Evolutionary conservation across 2,113 vertebrate genomes (phyloP).

Genomic region (Gymnocephalus cernua): DNA sequence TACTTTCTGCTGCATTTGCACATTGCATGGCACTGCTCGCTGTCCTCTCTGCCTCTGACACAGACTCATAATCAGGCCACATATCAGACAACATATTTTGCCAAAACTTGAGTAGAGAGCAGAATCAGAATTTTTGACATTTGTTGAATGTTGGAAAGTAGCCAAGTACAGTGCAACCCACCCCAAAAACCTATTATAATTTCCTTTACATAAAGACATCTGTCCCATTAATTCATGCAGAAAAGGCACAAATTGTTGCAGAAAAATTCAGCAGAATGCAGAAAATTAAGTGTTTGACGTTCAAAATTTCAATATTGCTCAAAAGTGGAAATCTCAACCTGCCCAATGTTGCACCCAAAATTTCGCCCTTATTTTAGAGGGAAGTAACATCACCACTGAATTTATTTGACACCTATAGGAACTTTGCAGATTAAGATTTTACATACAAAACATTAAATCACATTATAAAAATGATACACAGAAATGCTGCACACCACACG

Average conservation of each 20-base stretch:
- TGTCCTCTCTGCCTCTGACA: conserved; percentile 15
- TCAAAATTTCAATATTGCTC: no score
- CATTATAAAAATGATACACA: not conserved
- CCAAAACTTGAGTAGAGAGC: not conserved
- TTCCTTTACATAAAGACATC: no score
- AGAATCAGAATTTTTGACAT: not conserved
- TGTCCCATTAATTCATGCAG: no score
- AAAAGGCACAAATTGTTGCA: no score
- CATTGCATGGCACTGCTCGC: conserved; percentile 24
- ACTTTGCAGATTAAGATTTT: not conserved
- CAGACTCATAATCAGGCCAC: conserved; percentile 23
- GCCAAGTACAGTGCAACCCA: not conserved
- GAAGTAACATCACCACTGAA: not conserved
- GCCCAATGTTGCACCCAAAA: no score
- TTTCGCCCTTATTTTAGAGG: no score
- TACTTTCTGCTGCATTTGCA: conserved; percentile 55
- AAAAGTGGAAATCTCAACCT: no score
- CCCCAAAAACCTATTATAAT: no score
- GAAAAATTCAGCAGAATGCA: no score
- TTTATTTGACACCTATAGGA: not conserved
- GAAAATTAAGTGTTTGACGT: no score
- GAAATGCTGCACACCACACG: not conserved
- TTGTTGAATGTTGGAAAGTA: not conserved
- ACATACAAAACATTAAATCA: no score
- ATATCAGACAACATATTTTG: not conserved